These are phyloP conservation scores for Whitmania pigra DNA, from an alignment of 1,140 invertebrate genomes.

Conservation along the genomic window DNA sequence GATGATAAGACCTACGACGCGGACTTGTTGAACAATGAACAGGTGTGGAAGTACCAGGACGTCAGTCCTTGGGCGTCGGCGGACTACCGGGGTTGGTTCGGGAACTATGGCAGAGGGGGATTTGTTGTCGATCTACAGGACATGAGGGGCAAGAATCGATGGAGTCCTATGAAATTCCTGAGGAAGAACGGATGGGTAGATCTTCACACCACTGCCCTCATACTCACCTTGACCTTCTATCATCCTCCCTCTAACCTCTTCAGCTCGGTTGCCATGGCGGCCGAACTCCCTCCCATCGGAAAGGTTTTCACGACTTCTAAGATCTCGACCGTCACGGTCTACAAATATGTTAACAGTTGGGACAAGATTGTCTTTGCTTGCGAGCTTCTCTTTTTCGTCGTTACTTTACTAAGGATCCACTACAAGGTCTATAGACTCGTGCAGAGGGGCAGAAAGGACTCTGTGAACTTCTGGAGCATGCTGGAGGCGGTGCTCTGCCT, in stretches of 20 bases:
- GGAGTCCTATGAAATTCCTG: neutral
- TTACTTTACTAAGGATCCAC: conserved; percentile 31
- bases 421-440: conserved; percentile 25
- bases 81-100: no score
- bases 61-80: no score
- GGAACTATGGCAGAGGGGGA: no score
- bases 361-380: conserved; percentile 36
- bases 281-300: conserved; percentile 33
- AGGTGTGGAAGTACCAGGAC: no score
- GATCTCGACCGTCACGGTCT: conserved; percentile 34
- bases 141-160: neutral
- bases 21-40: no score
- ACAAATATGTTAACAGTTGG: conserved; percentile 32
- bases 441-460: conserved; percentile 22
- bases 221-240: conserved; percentile 36
- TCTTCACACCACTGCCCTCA: conserved; percentile 30
- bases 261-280: conserved; percentile 32
- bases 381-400: conserved; percentile 37
- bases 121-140: no score
- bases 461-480: neutral
- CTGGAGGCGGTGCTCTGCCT: neutral
- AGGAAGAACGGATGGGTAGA: conserved; percentile 30
- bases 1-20: no score
- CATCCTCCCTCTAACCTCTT: conserved; percentile 36
- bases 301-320: conserved; percentile 27